These are phyloP conservation scores for Dyspetes luteomarginatus DNA, from an alignment of 2,888 invertebrate species.

Conservation along the genomic window DNA sequence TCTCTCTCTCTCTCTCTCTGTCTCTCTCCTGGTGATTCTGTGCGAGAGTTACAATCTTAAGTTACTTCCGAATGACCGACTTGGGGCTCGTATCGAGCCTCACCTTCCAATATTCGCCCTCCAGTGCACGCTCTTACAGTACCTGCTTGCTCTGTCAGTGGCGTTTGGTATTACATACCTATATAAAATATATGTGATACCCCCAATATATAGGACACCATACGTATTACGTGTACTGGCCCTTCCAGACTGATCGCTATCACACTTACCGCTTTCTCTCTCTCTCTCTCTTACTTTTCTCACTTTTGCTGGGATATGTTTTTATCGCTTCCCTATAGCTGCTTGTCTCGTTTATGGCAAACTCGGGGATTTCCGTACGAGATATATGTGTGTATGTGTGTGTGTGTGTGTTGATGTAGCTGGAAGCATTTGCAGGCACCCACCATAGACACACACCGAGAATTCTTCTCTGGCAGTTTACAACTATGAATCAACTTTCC, in stretches of 20 bases:
- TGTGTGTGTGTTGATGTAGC: not conserved
- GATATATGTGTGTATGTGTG: too few relatives aligned
- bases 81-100: slow-evolving; percentile 71
- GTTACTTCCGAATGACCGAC: slow-evolving; percentile 74
- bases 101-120: slow-evolving; percentile 69
- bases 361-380: slow-evolving; percentile 24
- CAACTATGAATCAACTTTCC: slow-evolving; percentile 8
- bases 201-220: not conserved
- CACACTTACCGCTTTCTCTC: not conserved
- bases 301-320: not conserved
- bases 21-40: slow-evolving; percentile 29
- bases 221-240: not conserved
- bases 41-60: slow-evolving; percentile 72
- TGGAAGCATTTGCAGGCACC: not conserved
- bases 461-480: not conserved
- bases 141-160: not conserved
- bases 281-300: slow-evolving; percentile 6
- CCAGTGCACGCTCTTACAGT: slow-evolving; percentile 30
- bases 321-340: slow-evolving; percentile 48
- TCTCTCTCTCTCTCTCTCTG: not conserved
- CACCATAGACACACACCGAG: not conserved
- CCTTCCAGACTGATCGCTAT: not conserved
- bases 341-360: slow-evolving; percentile 23
- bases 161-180: not conserved
- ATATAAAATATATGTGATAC: not conserved